A percentile compares a stretch with the other conserved stretches of the same genome.
phyloP scores from a whole-genome alignment of 2,888 invertebrate species.

The Pachydiplax longipennis region DNA sequence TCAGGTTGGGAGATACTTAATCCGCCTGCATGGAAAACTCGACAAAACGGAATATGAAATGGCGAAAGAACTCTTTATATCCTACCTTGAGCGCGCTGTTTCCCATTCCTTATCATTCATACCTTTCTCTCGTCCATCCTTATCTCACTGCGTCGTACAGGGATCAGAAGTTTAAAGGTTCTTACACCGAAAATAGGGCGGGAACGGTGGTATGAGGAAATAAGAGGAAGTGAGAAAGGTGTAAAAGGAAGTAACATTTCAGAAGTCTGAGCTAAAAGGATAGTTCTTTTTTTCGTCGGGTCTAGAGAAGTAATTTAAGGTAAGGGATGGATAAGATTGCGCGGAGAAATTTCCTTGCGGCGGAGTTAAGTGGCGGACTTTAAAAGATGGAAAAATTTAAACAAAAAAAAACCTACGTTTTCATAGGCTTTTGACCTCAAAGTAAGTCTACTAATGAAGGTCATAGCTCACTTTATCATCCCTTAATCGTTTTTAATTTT shows the following conservation, averaged over 20 bases:
- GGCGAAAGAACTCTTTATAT: too few species aligned
- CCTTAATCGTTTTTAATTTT: background rate
- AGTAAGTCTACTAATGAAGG: background rate
- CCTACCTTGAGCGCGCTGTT: background rate
- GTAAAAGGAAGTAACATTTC: background rate
- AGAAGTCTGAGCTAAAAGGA: background rate
- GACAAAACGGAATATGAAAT: too few species aligned
- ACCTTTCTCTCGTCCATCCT: background rate
- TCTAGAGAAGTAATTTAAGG: background rate
- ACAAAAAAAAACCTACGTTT: background rate
- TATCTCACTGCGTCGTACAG: background rate
- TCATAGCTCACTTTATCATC: background rate
- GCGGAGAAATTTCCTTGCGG: constrained; percentile 1
- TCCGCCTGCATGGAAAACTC: too few species aligned
- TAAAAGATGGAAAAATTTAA: background rate
- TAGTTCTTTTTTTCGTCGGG: background rate
- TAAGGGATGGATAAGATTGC: background rate
- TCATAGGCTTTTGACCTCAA: constrained; percentile 8
- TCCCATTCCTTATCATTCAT: background rate
- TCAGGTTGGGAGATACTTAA: too few species aligned
- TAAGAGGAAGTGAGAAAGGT: background rate
- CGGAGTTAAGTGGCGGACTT: background rate
- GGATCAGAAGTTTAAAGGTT: background rate
- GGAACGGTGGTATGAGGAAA: background rate
- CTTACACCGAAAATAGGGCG: background rate